Evolutionary conservation across 2,888 invertebrate species (phyloP).

Genomic region (Seira musarum): DNA sequence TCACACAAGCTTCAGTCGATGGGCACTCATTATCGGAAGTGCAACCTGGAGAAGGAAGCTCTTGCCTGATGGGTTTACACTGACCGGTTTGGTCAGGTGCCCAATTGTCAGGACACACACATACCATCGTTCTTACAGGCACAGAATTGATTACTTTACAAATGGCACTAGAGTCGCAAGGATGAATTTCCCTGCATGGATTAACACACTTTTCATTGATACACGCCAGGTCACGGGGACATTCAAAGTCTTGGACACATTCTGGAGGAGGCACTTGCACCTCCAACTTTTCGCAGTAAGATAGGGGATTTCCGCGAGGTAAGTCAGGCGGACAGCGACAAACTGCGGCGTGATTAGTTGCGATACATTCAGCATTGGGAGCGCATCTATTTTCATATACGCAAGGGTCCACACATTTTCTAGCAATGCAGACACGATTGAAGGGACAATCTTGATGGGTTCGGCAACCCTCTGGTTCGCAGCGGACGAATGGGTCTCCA

Average conservation of each 20-base stretch:
- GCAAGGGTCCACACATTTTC: constrained; percentile 86
- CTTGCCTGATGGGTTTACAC: constrained; percentile 77
- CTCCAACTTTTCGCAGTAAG: constrained; percentile 74
- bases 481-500: constrained; percentile 86
- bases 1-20: constrained; percentile 86
- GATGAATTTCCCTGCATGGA: constrained; percentile 83
- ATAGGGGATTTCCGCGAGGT: constrained; percentile 85
- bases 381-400: constrained; percentile 82
- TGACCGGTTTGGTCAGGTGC: constrained; percentile 85
- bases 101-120: constrained; percentile 89
- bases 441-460: constrained; percentile 85
- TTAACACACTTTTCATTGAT: constrained; percentile 84
- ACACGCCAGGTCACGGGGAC: constrained; percentile 86
- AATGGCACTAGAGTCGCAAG: constrained; percentile 78
- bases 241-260: constrained; percentile 85
- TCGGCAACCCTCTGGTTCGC: constrained; percentile 85
- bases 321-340: constrained; percentile 88
- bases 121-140: constrained; percentile 90
- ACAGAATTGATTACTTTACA: constrained; percentile 89
- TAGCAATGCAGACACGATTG: constrained; percentile 81
- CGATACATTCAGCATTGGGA: constrained; percentile 85
- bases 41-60: constrained; percentile 81
- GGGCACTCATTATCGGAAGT: constrained; percentile 86
- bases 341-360: constrained; percentile 84
- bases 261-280: constrained; percentile 74